Percentiles rank a stretch among this genome's conserved stretches.
Conservation (phyloP, 2,113 vertebrate species). For the Gracilinanus agilis region DNA sequence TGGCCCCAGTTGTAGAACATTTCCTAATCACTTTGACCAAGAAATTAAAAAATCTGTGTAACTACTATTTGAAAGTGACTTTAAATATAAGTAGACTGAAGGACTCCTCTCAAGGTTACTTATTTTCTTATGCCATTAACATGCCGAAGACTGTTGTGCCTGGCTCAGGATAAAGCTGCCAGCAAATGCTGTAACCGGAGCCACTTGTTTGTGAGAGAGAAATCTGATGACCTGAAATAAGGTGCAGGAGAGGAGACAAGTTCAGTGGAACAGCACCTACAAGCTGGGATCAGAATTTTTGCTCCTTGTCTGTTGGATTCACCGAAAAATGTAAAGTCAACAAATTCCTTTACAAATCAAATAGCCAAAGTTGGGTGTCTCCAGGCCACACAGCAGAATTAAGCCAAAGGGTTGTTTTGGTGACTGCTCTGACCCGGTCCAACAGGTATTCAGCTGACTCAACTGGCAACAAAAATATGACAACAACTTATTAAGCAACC, state of each 20-base stretch:
- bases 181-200: neutral
- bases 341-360: slow-evolving; percentile 6
- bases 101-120: neutral
- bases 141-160: neutral
- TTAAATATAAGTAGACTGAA: neutral
- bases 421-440: neutral
- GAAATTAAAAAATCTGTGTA: neutral
- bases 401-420: neutral
- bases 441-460: neutral
- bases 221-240: neutral
- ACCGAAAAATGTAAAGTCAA: slow-evolving; percentile 3
- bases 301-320: neutral
- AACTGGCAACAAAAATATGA: slow-evolving; percentile 33
- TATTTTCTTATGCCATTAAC: neutral
- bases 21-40: neutral
- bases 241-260: neutral
- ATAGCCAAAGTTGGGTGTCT: neutral
- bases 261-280: neutral
- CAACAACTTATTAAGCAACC: neutral
- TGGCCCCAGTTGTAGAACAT: neutral
- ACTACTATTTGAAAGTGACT: neutral
- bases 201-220: neutral
- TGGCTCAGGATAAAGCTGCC: slow-evolving; percentile 20
- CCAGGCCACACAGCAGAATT: neutral
- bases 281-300: neutral